Base-by-base conservation (phyloP, 2,113 vertebrate species). In the Octodon degus region DNA sequence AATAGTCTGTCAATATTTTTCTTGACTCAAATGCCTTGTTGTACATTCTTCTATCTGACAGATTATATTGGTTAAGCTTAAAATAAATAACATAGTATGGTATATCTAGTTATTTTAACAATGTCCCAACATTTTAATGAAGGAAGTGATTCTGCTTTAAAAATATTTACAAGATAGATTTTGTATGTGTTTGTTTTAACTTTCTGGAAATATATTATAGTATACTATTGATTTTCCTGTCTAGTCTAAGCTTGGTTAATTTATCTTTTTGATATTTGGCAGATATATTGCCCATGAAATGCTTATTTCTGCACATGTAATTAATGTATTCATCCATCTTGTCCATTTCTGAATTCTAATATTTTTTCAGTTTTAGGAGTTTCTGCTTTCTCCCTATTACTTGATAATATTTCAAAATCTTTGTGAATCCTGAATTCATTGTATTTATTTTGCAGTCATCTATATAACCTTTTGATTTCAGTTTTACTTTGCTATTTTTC, bases 261-360 rank as follows among this genome's bases (percentile, higher is more conserved):
- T 24, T 94, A 84, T 93, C 17, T 91, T 94, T 96, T 85, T 81
- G 17, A 32, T 74, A 92, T 68, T 12, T 91, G 43, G 63, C 47
- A 77, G 13, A 60, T 81, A 4, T 88, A 58, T 86, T 58, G 12
- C 81, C 43, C 47, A 32, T 65, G 65, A 93, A 95, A 94, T 85
- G 90, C 14, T 40, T 93, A 90, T 86, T 97, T 93, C n/a, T 80
- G 12, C 34, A 67, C 16, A 58, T 77, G 72, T 17, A 91, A 90
- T 74, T 90, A 84, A 86, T 30, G 2, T 60, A 76, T 79, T 12
- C 40, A 84, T 22, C 50, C 53, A 47, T 67, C 5, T 47, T 5
- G 1, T 32, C 27, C n/a, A 82, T 82, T 43, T 96, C 92, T 82
- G 63, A 50, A 88, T 93, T 81, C 7, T 70, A 83, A 81, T 80